Base-by-base conservation (phyloP, 2,888 invertebrate genomes). In the Strigamia maritima region DNA sequence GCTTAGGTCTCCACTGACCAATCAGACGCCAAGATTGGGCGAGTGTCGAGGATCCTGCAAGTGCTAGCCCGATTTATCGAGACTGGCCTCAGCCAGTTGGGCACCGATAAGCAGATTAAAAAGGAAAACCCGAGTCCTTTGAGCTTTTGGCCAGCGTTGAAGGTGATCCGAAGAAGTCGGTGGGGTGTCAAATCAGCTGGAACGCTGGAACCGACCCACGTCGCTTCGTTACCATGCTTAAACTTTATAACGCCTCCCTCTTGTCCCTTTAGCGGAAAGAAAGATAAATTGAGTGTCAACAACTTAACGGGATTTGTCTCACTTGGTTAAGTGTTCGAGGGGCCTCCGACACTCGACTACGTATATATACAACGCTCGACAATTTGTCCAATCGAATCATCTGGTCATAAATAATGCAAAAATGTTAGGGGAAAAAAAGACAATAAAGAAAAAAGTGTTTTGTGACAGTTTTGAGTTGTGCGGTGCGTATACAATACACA, bases 1-100 rank as follows among this genome's bases (percentile, higher is more conserved):
- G 54, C 54, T 8, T 54, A 54, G 54, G 54, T 54, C 54, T 19
- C 54, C n/a, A 54, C 54, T 54, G 54, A 54, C 54, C 54, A 54
- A 54, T 54, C 54, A 54, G 54, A 54, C 54, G 54, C 54, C 54
- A 54, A 54, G 54, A 54, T 54, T 54, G 54, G 54, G 54, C 54
- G 54, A 54, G 54, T 54, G 54, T 54, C 54, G 54, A 54, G 54
- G 54, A 54, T 54, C n/a, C 54, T 19, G 16, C 14, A 54, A 54
- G 54, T 54, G 54, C 54, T 19, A 54, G 54, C 54, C 54, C 54
- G 54, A 54, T 54, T 54, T 54, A 54, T 54, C 54, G 54, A 54
- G 54, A 19, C 54, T 10, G 54, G n/a, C 54, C n/a, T 54, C 54
- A 54, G 54, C 54, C 54, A 54, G 54, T 54, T 54, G 22, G 54